Evolutionary conservation across 2,113 vertebrate species (phyloP).

Genomic region (Australoheros scitulus): DNA sequence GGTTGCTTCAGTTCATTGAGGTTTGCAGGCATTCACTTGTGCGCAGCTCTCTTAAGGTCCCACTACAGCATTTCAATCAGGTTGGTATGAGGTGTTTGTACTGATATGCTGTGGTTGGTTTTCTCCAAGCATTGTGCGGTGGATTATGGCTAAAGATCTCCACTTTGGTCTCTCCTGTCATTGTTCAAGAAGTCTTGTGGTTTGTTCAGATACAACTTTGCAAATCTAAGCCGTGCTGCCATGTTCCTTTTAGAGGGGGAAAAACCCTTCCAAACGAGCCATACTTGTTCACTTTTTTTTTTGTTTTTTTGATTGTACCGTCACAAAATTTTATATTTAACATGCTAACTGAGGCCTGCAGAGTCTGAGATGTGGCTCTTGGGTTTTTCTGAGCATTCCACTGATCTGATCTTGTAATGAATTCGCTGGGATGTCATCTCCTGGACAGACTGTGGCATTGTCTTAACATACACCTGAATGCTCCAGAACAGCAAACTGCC

Average conservation of each 20-base stretch:
- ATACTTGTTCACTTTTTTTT: neutral
- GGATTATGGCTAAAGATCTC: neutral
- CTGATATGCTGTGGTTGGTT: neutral
- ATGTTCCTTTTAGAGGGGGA: neutral
- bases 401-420: neutral
- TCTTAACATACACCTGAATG: neutral
- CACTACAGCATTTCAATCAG: too few relatives aligned
- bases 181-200: accelerated
- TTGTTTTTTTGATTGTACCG: neutral
- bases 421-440: accelerated
- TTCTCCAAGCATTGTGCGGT: neutral
- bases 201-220: neutral
- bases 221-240: neutral
- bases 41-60: too few relatives aligned
- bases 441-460: neutral
- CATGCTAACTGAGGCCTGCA: neutral
- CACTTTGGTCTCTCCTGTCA: neutral
- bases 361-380: accelerated
- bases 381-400: neutral
- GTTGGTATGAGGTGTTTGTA: neutral
- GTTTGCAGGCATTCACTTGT: too few relatives aligned
- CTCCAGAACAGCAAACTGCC: neutral
- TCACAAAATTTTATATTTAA: accelerated
- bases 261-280: neutral
- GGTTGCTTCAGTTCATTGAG: too few relatives aligned